Conservation (phyloP, 2,888 invertebrate genomes). For the Prosapia bicincta region DNA sequence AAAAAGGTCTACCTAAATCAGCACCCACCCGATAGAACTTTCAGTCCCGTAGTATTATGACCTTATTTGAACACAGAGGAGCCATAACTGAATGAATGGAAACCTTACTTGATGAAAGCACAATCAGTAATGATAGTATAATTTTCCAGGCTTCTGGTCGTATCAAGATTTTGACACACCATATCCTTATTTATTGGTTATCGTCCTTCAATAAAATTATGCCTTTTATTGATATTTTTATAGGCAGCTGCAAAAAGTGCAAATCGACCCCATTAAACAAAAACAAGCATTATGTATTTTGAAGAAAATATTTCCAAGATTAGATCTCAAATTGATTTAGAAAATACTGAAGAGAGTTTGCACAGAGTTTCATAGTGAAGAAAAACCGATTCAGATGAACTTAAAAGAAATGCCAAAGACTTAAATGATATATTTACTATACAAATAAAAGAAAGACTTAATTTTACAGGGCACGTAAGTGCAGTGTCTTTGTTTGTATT, state of each 20-base stretch:
- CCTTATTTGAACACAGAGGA: background rate
- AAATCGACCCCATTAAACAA: background rate
- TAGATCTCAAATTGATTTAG: background rate
- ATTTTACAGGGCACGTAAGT: background rate
- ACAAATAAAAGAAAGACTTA: background rate
- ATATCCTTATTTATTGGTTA: background rate
- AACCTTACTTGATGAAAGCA: background rate
- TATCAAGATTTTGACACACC: background rate
- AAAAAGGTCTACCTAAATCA: background rate
- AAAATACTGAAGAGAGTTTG: too few relatives aligned
- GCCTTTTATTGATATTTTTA: background rate
- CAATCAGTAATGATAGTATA: background rate
- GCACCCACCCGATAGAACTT: background rate
- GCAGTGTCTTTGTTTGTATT: background rate
- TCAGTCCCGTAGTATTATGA: background rate
- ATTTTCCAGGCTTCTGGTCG: background rate
- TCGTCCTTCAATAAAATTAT: background rate
- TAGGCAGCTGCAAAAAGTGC: background rate
- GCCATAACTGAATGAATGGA: background rate
- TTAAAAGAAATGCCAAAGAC: background rate
- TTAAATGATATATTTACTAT: background rate
- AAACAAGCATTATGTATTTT: background rate
- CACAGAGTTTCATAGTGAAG: too few relatives aligned
- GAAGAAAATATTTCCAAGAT: background rate
- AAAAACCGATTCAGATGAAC: background rate